Conservation (phyloP, 2,797 vertebrate genomes). For the Monodelphis domestica region DNA sequence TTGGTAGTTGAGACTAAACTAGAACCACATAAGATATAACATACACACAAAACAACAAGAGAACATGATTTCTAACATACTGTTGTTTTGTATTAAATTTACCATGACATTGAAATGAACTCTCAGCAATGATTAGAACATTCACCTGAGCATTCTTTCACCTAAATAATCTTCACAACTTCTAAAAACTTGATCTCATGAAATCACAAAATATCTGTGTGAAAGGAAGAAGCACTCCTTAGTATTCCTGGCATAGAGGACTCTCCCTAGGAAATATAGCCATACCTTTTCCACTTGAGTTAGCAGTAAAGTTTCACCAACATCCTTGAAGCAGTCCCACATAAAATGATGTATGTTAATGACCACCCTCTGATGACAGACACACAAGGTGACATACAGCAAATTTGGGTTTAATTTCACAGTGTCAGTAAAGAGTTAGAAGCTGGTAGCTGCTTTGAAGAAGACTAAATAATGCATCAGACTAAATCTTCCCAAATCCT, state of each 20-base stretch:
- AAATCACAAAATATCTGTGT: slow-evolving; percentile 40
- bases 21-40: no score
- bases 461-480: slow-evolving; percentile 48
- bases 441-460: slow-evolving; percentile 47
- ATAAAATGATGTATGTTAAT: slow-evolving; percentile 71
- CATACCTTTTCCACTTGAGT: slow-evolving; percentile 70
- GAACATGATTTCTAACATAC: no score
- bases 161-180: slow-evolving; percentile 5
- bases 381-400: slow-evolving; percentile 57
- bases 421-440: slow-evolving; percentile 67
- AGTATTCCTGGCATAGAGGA: slow-evolving; percentile 41
- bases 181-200: slow-evolving; percentile 64
- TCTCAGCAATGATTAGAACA: neutral
- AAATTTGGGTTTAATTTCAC: slow-evolving; percentile 60
- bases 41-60: no score
- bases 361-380: slow-evolving; percentile 49
- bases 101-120: neutral
- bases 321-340: slow-evolving; percentile 68
- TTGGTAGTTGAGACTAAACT: no score
- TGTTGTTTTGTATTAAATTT: no score
- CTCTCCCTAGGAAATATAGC: slow-evolving; percentile 67
- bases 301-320: slow-evolving; percentile 68
- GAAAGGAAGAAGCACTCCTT: slow-evolving; percentile 25
- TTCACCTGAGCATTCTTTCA: slow-evolving; percentile 33
- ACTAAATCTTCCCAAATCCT: slow-evolving; percentile 51